Conservation (phyloP, 1,140 invertebrate genomes). For the Augochlora pura region DNA sequence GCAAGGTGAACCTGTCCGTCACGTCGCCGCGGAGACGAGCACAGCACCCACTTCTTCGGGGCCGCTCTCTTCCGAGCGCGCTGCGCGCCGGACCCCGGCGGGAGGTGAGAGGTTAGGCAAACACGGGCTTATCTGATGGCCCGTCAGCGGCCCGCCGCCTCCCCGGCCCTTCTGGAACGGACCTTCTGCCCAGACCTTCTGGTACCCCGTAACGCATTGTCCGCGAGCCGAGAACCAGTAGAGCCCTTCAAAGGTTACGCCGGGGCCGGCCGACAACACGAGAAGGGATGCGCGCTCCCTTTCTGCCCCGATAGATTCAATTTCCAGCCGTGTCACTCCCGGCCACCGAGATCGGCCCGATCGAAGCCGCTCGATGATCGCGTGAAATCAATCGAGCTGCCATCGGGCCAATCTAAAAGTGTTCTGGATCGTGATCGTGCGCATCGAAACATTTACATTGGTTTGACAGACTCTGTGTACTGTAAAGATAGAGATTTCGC, state of each 20-base stretch:
- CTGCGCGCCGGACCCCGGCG: slow-evolving; percentile 66
- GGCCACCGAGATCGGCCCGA: background rate
- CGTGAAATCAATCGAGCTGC: no score
- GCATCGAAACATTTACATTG: no score
- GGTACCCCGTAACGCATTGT: slow-evolving; percentile 69
- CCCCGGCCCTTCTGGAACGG: slow-evolving; percentile 50
- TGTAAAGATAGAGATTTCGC: no score
- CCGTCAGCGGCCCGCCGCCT: slow-evolving; percentile 70
- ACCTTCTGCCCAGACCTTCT: slow-evolving; percentile 44
- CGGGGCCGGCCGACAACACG: slow-evolving; percentile 46
- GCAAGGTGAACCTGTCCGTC: slow-evolving; percentile 70
- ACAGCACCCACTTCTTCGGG: slow-evolving; percentile 65
- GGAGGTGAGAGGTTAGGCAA: slow-evolving; percentile 78
- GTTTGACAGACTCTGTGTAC: no score
- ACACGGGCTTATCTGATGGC: slow-evolving; percentile 78
- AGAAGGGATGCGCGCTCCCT: slow-evolving; percentile 57
- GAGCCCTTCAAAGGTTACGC: slow-evolving; percentile 62
- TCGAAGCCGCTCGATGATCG: background rate
- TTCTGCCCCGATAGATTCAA: slow-evolving; percentile 71
- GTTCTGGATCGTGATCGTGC: no score
- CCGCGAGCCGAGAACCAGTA: slow-evolving; percentile 51
- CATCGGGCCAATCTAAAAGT: no score
- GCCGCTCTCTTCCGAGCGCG: slow-evolving; percentile 43
- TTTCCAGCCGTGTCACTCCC: slow-evolving; percentile 51
- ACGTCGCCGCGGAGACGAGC: slow-evolving; percentile 59